phyloP scores from a whole-genome alignment of 2,113 vertebrate genomes.

The Microcebus tavaratra region DNA sequence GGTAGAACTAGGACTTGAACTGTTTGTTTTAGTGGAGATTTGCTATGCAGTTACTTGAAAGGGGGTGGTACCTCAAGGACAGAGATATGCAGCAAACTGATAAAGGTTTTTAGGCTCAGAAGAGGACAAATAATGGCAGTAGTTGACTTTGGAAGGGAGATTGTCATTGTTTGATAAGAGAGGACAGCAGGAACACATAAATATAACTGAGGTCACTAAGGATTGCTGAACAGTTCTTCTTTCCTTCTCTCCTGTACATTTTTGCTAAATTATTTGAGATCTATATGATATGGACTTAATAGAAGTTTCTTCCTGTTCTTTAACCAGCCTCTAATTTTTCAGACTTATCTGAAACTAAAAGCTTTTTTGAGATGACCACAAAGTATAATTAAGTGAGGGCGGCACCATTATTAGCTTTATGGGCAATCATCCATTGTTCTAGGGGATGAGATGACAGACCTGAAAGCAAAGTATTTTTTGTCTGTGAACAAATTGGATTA shows the following conservation, averaged over 20 bases:
- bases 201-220: not conserved
- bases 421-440: slow-evolving; percentile 59
- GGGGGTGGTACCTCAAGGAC: not conserved
- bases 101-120: not conserved
- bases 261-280: not conserved
- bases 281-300: not conserved
- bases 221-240: not conserved
- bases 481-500: slow-evolving; percentile 46
- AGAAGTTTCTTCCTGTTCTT: not conserved
- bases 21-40: not conserved
- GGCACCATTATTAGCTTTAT: slow-evolving; percentile 11
- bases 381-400: slow-evolving; percentile 53
- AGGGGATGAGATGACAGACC: slow-evolving; percentile 64
- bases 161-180: not conserved
- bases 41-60: not conserved
- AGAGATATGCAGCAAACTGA: not conserved
- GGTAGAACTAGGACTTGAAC: not conserved
- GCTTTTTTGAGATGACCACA: slow-evolving; percentile 34
- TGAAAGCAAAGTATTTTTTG: slow-evolving; percentile 45
- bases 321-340: not conserved
- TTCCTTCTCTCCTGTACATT: not conserved
- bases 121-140: not conserved
- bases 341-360: slow-evolving; percentile 49
- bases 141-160: not conserved
- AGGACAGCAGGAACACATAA: not conserved